phyloP scores from a whole-genome alignment of 2,888 invertebrate species.

The Lycaena phlaeas region DNA sequence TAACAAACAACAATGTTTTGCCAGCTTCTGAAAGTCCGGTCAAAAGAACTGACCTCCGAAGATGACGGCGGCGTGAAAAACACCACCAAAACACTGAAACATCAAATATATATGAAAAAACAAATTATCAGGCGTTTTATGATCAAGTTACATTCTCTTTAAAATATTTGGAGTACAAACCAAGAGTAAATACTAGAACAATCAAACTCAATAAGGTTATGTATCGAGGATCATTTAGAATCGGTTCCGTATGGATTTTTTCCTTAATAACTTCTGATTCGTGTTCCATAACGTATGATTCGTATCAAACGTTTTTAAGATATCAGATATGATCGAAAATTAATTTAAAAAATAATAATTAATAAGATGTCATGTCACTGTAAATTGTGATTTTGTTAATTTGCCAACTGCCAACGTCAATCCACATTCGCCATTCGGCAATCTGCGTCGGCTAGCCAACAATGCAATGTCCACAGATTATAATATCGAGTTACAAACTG shows the following conservation, averaged over 20 bases:
- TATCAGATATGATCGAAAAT: too few relatives aligned
- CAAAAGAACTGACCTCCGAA: constrained; percentile 79
- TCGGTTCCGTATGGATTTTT: constrained; percentile 57
- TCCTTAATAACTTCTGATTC: constrained; percentile 61
- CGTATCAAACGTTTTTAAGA: too few relatives aligned
- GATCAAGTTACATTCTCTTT: not conserved
- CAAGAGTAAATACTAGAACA: constrained; percentile 49
- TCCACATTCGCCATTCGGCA: too few relatives aligned
- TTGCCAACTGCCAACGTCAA: constrained; percentile 1
- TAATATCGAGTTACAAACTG: too few relatives aligned
- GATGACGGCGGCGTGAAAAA: constrained; percentile 72
- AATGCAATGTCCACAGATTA: too few relatives aligned
- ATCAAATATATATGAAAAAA: too few relatives aligned
- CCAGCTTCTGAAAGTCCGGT: constrained; percentile 92
- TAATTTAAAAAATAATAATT: not conserved
- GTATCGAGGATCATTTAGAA: constrained; percentile 59
- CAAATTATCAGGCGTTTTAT: too few relatives aligned
- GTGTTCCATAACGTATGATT: constrained; percentile 38
- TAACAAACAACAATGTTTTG: constrained; percentile 89
- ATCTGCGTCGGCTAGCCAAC: too few relatives aligned
- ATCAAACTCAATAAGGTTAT: constrained; percentile 61
- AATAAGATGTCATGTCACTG: not conserved
- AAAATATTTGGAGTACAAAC: constrained; percentile 33
- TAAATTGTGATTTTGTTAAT: not conserved
- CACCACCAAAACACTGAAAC: constrained; percentile 75